Evolutionary conservation across 2,888 invertebrate species (phyloP).

Genomic region (Drosophila limbata): DNA sequence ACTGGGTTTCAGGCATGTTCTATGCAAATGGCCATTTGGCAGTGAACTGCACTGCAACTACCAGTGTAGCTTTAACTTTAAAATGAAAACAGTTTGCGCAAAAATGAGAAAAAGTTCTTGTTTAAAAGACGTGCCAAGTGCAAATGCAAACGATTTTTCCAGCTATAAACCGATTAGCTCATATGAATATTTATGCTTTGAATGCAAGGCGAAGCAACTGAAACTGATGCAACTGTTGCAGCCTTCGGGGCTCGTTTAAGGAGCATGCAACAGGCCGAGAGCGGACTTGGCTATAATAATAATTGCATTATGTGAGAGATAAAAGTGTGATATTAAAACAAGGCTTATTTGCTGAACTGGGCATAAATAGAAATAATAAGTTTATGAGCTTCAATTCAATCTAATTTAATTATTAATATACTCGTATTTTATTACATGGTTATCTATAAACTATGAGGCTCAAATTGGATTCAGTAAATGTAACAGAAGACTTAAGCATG

Average conservation of each 20-base stretch:
- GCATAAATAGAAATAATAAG: background rate
- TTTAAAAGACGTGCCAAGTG: constrained; percentile 61
- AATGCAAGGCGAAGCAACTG: constrained; percentile 14
- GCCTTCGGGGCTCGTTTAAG: constrained; percentile 17
- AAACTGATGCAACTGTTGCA: constrained; percentile 14
- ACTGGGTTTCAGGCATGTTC: constrained; percentile 28
- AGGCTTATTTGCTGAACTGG: background rate
- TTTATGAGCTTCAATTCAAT: background rate
- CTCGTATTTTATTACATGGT: no score
- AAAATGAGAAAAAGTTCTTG: constrained; percentile 45
- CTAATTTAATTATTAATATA: no score
- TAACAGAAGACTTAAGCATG: no score
- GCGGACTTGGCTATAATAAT: constrained; percentile 41
- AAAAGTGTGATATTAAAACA: constrained; percentile 14
- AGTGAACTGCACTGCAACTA: background rate
- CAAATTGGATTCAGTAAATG: no score
- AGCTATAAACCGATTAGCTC: constrained; percentile 73
- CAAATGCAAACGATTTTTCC: constrained; percentile 54
- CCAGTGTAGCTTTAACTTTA: constrained; percentile 10
- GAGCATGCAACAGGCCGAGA: constrained; percentile 58
- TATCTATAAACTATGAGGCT: no score
- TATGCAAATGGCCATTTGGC: constrained; percentile 50
- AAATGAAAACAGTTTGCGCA: constrained; percentile 9
- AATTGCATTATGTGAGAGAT: constrained; percentile 37
- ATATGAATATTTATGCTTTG: constrained; percentile 74